phyloP scores from a whole-genome alignment of 2,113 vertebrate genomes.

The Hippocampus barbouri region DNA sequence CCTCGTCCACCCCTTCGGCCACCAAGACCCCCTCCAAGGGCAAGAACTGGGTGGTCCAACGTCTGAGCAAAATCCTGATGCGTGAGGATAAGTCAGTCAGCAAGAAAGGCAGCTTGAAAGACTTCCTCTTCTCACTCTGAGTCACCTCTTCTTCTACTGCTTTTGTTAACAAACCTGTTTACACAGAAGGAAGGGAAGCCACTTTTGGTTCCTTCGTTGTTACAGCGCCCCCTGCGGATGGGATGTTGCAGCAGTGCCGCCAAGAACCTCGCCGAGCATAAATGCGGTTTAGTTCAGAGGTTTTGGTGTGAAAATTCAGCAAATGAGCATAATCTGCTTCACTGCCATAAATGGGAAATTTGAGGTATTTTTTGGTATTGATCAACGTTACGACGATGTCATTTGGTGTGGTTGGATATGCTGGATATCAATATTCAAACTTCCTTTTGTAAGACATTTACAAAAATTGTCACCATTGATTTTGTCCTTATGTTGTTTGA shows the following conservation, averaged over 20 bases:
- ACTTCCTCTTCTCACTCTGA: slow-evolving; percentile 86
- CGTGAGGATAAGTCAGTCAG: slow-evolving; percentile 74
- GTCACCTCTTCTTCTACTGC: slow-evolving; percentile 5
- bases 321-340: background rate
- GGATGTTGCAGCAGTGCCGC: slow-evolving; percentile 33
- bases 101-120: slow-evolving; percentile 80
- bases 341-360: slow-evolving; percentile 11
- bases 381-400: background rate
- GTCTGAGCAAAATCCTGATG: slow-evolving; percentile 83
- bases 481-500: background rate
- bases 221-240: slow-evolving; percentile 33
- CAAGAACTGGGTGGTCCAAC: slow-evolving; percentile 80
- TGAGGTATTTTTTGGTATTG: slow-evolving; percentile 19
- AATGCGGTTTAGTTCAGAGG: background rate
- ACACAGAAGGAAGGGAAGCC: slow-evolving; percentile 18
- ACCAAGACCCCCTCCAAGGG: slow-evolving; percentile 67
- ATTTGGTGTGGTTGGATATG: background rate
- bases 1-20: slow-evolving; percentile 62
- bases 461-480: background rate
- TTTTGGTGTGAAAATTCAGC: background rate
- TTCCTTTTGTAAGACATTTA: background rate
- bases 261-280: slow-evolving; percentile 22
- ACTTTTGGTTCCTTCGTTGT: slow-evolving; percentile 25
- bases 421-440: background rate
- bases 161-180: slow-evolving; percentile 21